These are phyloP conservation scores for Dolichomitus sp. DNA, from an alignment of 2,888 invertebrate species.

Conservation along the genomic window DNA sequence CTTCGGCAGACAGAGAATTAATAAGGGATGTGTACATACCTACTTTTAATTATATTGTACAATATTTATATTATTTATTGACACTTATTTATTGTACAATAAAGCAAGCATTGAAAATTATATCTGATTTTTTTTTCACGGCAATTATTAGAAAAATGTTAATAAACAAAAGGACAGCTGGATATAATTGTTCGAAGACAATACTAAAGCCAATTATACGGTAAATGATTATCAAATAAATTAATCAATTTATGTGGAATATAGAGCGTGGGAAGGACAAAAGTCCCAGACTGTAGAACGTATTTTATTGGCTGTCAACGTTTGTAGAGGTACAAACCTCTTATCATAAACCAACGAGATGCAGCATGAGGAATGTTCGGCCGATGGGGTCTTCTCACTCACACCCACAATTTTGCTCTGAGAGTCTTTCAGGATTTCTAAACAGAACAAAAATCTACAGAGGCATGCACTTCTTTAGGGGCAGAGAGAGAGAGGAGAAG, in stretches of 20 bases:
- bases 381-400: slow-evolving; percentile 14
- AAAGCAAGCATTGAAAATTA: slow-evolving; percentile 37
- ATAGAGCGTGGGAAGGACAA: slow-evolving; percentile 10
- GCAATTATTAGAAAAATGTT: too few species aligned
- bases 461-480: neutral
- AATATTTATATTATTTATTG: slow-evolving; percentile 47
- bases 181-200: too few species aligned
- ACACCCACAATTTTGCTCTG: neutral
- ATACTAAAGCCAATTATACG: too few species aligned
- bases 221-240: neutral
- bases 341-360: slow-evolving; percentile 60
- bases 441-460: slow-evolving; percentile 5
- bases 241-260: neutral
- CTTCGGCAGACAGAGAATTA: neutral
- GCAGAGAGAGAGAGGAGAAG: neutral
- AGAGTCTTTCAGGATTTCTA: neutral
- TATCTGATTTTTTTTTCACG: too few species aligned
- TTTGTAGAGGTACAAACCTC: slow-evolving; percentile 40
- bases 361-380: slow-evolving; percentile 44
- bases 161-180: too few species aligned
- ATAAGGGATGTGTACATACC: neutral
- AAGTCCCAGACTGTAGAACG: neutral
- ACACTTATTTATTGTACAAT: slow-evolving; percentile 35
- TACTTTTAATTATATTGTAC: slow-evolving; percentile 6
- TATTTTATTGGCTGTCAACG: slow-evolving; percentile 8